Base-by-base conservation (phyloP, 2,888 invertebrate species). In the Drosophila neonasuta region DNA sequence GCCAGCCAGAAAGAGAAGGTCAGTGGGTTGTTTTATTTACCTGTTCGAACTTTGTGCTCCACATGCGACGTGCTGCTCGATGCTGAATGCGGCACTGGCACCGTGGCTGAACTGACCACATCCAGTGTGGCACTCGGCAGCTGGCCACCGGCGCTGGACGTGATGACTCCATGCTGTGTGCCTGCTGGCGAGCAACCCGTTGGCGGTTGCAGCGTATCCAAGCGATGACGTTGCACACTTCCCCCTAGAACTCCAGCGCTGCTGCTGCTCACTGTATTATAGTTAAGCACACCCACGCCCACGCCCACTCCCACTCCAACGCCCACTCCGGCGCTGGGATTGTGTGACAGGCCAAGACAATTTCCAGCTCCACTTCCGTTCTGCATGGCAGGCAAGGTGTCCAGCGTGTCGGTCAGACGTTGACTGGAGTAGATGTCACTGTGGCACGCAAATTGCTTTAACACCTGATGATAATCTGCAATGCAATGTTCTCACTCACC, bases 401-500 rank as follows among this genome's bases (percentile, higher is more conserved):
- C 89, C 57, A 91, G 71, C 7, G 89, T 87, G 50, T 91, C 91
- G 39, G 86, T 88, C 62, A 91, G 64, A 13, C 91, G 89, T 73
- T 90, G 91, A 55, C 90, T 90, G 58, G 91, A 88, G 69, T 91
- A 91, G 55, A 91, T 91, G 80, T 91, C 91, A 77, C 91, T 91
- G 59, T 3, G 29, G 29, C 30, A 52, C 46, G 45, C 30, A 58
- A 24, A 54, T 45, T 15, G 11, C 13, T 50, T 56, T 34, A 44
- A 29, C 39, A 65, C 29, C 13, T 49, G 48, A 32, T 45, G 15
- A 13, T 15, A 32, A 45, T 36, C 13, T 20, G 1, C 2, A 10
- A 10, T 8, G 9, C 13, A n/a, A 34, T 11, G n/a, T n/a, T 15
- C 17, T 17, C 1, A 17, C 66, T 71, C 93, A 91, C 95, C 94